Base-by-base conservation (phyloP, 2,797 vertebrate genomes). In the Enteromius paludinosus region DNA sequence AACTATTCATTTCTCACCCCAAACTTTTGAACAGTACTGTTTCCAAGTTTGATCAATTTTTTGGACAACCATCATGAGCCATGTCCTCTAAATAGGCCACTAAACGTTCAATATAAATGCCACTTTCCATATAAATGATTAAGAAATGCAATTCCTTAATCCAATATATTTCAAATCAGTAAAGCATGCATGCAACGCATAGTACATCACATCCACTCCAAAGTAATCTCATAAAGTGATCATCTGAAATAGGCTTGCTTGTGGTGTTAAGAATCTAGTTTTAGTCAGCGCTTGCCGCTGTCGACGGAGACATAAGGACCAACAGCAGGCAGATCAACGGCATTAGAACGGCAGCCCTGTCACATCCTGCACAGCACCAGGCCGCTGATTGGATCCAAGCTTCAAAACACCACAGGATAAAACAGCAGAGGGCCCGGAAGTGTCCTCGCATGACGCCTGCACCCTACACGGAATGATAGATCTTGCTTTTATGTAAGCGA, bases 271-370 rank as follows among this genome's bases (percentile, higher is more conserved):
- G 41, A 38, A 68, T 71, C 54, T 64, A 54, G 81, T 64, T 80
- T 79, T 80, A 62, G 54, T n/a, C 71, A 76, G 65, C 2, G 43
- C 71, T 47, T 14, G 52, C 76, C 68, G 78, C 76, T 70, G 64
- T 76, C 45, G 28, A 74, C 68, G 68, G 77, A 3, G 28, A 61
- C 82, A 81, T 81, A 81, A 81, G 82, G 85, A 72, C 72, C 82
- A 75, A 49, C 78, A 78, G 82, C 74, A 78, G 70, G 79, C 64
- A 56, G 84, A 78, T 82, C 69, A 82, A 69, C 79, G 45, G 84
- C 35, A 70, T 81, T 76, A 82, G 73, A 83, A 65, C 38, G 73
- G 65, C 81, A 76, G 49, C 65, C 52, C 52, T 61, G 81, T 69
- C 81, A 77, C 81, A 83, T 83, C 73, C 81, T 14, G 73, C 73